Evolutionary conservation across 2,888 invertebrate species (phyloP).

Genomic region (Artemia sinica): DNA sequence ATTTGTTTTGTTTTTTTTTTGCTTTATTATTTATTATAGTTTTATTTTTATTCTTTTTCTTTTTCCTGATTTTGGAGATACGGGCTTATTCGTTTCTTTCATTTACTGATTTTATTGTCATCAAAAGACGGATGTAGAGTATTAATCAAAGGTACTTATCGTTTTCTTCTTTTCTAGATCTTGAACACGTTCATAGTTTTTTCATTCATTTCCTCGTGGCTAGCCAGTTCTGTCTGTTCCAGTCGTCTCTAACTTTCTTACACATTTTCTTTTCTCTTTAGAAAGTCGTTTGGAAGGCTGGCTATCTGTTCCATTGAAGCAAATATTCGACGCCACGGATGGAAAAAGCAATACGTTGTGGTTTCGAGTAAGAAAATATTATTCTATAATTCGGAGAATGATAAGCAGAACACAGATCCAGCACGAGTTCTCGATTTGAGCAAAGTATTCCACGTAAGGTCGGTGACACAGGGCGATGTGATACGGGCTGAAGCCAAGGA

Average conservation of each 20-base stretch:
- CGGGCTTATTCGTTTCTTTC: too few species aligned
- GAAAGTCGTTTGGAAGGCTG: constrained; percentile 62
- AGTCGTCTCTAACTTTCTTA: neutral
- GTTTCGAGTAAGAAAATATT: constrained; percentile 92
- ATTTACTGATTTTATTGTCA: too few species aligned
- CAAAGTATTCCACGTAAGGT: constrained; percentile 95
- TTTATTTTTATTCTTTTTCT: neutral
- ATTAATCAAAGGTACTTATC: too few species aligned
- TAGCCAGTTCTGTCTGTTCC: neutral
- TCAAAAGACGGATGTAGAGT: too few species aligned
- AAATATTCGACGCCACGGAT: constrained; percentile 83
- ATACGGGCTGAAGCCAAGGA: constrained; percentile 97
- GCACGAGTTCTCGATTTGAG: constrained; percentile 86
- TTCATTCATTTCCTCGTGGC: constrained; percentile 16
- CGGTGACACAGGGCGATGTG: constrained; percentile 96
- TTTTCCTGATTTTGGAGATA: neutral
- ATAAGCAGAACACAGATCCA: constrained; percentile 85
- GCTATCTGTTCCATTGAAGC: constrained; percentile 84
- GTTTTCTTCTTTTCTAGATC: too few species aligned
- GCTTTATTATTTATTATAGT: constrained; percentile 15
- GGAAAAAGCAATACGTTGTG: constrained; percentile 92
- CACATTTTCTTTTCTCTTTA: neutral
- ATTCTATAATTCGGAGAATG: constrained; percentile 85
- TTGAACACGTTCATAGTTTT: neutral
- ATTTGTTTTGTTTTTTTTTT: constrained; percentile 5